Conservation (phyloP, 2,888 invertebrate species). For the Eupithecia subumbrata region DNA sequence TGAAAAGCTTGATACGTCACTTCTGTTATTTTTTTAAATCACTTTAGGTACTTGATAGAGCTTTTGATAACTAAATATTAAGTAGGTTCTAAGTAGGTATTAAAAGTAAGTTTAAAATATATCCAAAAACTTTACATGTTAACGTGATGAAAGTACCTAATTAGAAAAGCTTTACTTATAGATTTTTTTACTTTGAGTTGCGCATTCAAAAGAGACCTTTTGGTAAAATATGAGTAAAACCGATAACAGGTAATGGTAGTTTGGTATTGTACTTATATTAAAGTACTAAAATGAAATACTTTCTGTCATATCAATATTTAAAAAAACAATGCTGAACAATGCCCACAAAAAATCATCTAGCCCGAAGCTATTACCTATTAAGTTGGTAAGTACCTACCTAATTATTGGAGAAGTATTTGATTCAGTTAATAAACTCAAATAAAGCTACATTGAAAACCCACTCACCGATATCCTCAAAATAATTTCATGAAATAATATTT, state of each 20-base stretch:
- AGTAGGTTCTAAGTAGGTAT: no score
- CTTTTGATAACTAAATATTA: background rate
- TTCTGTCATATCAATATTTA: background rate
- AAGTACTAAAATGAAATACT: background rate
- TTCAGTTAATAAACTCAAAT: background rate
- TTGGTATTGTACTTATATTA: background rate
- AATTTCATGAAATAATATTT: slow-evolving; percentile 20
- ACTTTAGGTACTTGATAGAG: background rate
- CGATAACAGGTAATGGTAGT: background rate
- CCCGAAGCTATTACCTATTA: background rate
- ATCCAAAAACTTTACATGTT: background rate
- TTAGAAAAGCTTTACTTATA: background rate
- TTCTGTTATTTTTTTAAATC: background rate
- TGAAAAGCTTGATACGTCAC: background rate
- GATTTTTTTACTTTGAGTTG: background rate
- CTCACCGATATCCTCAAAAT: slow-evolving; percentile 28
- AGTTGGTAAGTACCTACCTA: background rate
- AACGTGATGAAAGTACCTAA: no score
- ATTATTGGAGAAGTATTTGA: background rate
- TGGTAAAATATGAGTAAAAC: background rate
- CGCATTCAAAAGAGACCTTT: background rate
- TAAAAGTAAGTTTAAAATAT: background rate
- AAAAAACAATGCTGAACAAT: background rate
- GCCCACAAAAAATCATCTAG: background rate
- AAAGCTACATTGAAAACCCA: slow-evolving; percentile 12